Percentiles rank a stretch among this genome's conserved stretches.
Conservation (phyloP, 2,113 vertebrate species). For the Mesocricetus auratus region DNA sequence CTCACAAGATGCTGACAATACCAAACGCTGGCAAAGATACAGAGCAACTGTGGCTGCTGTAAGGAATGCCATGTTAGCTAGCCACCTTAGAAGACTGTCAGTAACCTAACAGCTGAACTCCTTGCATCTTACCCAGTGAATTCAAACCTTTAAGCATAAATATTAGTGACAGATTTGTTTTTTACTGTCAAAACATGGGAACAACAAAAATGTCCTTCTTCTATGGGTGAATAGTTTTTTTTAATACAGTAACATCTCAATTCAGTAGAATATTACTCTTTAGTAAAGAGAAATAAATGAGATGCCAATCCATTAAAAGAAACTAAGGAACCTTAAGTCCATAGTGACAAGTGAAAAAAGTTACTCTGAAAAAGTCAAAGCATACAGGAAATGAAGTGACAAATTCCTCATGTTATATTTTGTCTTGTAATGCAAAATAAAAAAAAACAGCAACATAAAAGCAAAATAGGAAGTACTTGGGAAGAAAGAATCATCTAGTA, state of each 20-base stretch:
- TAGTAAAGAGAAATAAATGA: conserved; percentile 32
- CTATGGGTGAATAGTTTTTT: not conserved
- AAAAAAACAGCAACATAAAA: not conserved
- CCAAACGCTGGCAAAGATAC: conserved; percentile 13
- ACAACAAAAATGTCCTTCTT: not conserved
- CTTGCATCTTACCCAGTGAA: conserved; percentile 24
- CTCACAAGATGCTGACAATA: conserved; percentile 1
- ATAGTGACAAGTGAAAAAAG: not conserved
- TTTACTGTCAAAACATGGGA: conserved; percentile 8
- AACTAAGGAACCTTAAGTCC: not conserved
- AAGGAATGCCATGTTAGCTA: not conserved
- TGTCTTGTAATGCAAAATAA: not conserved
- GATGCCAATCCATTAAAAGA: not conserved
- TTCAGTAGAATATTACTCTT: not conserved
- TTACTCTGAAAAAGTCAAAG: conserved; percentile 39
- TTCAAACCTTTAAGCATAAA: conserved; percentile 15
- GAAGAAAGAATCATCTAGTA: not conserved
- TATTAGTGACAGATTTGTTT: conserved; percentile 9
- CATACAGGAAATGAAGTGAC: not conserved
- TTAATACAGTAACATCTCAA: not conserved
- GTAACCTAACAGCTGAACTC: not conserved
- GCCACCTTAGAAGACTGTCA: conserved; percentile 33
- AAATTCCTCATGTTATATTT: not conserved
- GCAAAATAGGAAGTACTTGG: not conserved
- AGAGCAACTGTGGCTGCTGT: not conserved